Evolutionary conservation across 2,113 vertebrate species (phyloP), one percentile per base, ranked within the genome.

Genomic region (Emydura subglobosa): DNA sequence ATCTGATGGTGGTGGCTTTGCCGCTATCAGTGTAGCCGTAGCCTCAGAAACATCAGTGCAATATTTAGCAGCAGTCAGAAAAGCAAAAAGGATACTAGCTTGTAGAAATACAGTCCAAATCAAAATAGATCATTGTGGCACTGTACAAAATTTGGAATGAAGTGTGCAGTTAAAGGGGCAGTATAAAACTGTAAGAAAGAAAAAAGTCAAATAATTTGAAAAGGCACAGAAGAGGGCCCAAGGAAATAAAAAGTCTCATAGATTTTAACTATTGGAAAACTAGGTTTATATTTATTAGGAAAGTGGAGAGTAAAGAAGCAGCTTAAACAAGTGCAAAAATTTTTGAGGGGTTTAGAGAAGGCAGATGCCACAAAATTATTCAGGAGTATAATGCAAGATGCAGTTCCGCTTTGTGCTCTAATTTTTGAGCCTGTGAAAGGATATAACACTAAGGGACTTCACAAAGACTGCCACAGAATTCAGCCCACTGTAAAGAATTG

Each of bases 341-440:
- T 84, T 65, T 49, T n/a, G 31, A 51, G 19, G 31, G 86, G 68
- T 22, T 83, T 65, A 65, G 47, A 82, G 86, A 59, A 42, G 27
- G 44, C n/a, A 68, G 14, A 6, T 54, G 47, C 54, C 86, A 82
- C 0, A 2, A 84, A 82, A 12, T 5, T 47, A 7, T 29, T 79
- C 2, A 89, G 39, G 87, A 72, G 7, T 50, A 85, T 92, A 92
- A 5, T 4, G 8, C 39, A 39, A 39, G 42, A 83, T 85, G 3
- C 1, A 7, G 74, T 86, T 94, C 51, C 14, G 22, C 1, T 50
- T 83, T 83, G 51, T 59, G 22, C 55, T 16, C 65, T 25, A 2
- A 79, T 81, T 54, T 78, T 17, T 5, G 6, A 42, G 1, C 47
- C 5, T 79, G 21, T 0, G 0, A 86, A 59, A 42, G 0, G 86